Evolutionary conservation across 64 coral and sea anemone species (phyloP).

Genomic region (Dendronephthya gigantea): DNA sequence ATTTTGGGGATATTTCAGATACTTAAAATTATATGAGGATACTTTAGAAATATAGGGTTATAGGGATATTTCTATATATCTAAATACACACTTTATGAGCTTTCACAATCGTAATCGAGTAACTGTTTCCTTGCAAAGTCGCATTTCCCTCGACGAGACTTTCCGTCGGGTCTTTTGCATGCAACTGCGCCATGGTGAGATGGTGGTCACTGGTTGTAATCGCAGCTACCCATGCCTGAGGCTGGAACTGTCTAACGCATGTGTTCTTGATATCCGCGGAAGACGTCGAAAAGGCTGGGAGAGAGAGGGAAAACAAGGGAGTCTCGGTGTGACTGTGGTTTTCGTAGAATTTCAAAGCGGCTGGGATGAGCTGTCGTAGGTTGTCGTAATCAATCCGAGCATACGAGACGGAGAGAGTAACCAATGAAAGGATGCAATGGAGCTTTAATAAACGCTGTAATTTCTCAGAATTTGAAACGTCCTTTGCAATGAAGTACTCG

Average conservation of each 20-base stretch:
- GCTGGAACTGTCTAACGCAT: neutral
- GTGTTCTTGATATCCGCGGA: neutral
- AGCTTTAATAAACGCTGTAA: neutral
- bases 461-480: neutral
- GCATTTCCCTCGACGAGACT: neutral
- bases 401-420: neutral
- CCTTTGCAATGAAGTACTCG: neutral
- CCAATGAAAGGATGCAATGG: neutral
- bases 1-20: too few species aligned
- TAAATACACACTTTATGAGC: neutral
- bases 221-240: neutral
- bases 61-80: too few species aligned
- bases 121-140: neutral
- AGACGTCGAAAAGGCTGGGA: neutral
- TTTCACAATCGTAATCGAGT: neutral
- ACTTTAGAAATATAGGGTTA: too few species aligned
- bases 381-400: neutral
- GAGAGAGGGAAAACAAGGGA: neutral
- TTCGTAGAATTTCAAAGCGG: neutral
- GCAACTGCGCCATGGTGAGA: neutral
- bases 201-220: neutral
- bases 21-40: too few species aligned
- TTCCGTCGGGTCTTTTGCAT: neutral
- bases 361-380: neutral
- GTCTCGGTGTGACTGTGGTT: neutral